A percentile compares a stretch with the other conserved stretches of the same genome.
phyloP scores from a whole-genome alignment of 2,113 vertebrate genomes.

The Crotalus tigris region DNA sequence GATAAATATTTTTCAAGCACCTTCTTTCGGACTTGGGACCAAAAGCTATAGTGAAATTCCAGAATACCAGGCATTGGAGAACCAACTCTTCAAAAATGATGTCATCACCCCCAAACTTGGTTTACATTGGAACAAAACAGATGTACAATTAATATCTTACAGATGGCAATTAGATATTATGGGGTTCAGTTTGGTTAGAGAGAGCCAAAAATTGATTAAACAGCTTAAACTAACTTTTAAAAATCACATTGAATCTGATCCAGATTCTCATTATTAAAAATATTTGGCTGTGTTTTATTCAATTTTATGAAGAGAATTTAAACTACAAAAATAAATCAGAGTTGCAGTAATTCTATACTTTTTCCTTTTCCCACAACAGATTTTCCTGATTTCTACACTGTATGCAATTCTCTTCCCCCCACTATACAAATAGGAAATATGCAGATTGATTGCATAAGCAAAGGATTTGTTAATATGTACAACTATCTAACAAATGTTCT shows the following conservation, averaged over 20 bases:
- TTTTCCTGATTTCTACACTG: neutral
- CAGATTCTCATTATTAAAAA: constrained; percentile 83
- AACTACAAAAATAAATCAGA: constrained; percentile 3
- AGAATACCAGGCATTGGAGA: constrained; percentile 32
- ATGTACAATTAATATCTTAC: constrained; percentile 75
- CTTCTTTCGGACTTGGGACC: neutral
- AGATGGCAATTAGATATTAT: constrained; percentile 73
- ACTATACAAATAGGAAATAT: neutral
- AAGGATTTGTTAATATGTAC: neutral
- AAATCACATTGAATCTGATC: constrained; percentile 63
- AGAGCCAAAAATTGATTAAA: constrained; percentile 78
- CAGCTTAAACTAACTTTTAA: constrained; percentile 74
- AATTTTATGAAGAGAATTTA: constrained; percentile 48
- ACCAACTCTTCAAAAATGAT: constrained; percentile 65
- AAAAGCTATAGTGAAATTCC: constrained; percentile 15
- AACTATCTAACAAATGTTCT: neutral
- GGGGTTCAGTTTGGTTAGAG: constrained; percentile 23
- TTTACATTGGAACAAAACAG: constrained; percentile 46
- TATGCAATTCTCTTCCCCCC: neutral
- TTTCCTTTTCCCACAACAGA: constrained; percentile 11
- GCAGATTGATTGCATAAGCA: neutral
- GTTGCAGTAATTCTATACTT: constrained; percentile 32
- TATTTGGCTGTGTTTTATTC: constrained; percentile 70
- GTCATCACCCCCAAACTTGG: constrained; percentile 58
- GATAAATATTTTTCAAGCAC: neutral